phyloP scores from a whole-genome alignment of 2,888 invertebrate species.

The Dichetophora obliterata region DNA sequence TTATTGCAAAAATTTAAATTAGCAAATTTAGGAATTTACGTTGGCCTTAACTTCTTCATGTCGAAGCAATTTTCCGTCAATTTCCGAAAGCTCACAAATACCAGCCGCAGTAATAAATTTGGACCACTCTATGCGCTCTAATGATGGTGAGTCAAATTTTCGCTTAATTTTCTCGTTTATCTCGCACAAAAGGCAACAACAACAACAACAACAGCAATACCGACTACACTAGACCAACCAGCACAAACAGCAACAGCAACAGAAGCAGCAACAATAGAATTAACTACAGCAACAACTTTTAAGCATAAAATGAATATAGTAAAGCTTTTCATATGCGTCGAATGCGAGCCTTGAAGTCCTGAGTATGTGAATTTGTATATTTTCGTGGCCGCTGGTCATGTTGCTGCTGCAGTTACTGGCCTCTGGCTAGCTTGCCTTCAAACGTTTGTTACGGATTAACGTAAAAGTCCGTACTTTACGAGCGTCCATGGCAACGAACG shows the following conservation, averaged over 20 bases:
- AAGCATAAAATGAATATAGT: neutral
- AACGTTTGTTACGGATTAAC: neutral
- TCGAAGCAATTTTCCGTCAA: too few relatives aligned
- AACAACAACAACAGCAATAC: neutral
- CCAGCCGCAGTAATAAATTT: conserved; percentile 7
- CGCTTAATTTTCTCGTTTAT: neutral
- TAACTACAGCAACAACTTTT: neutral
- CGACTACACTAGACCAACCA: too few relatives aligned
- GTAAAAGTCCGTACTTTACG: neutral
- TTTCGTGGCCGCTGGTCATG: neutral
- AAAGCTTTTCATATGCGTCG: neutral
- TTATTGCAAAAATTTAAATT: too few relatives aligned
- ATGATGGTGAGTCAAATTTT: neutral
- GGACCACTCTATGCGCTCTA: neutral
- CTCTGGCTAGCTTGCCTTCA: neutral
- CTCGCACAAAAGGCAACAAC: neutral
- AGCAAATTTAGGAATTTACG: too few relatives aligned
- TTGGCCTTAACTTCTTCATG: too few relatives aligned
- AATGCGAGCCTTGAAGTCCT: neutral
- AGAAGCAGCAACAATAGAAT: neutral
- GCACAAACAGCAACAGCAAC: neutral
- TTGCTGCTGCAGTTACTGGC: neutral
- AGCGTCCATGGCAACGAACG: neutral
- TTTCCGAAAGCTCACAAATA: neutral
- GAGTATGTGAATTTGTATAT: neutral